Evolutionary conservation across 2,797 vertebrate genomes (phyloP), one percentile per base, ranked within the genome.

Genomic region (Threskiornis aethiopicus): DNA sequence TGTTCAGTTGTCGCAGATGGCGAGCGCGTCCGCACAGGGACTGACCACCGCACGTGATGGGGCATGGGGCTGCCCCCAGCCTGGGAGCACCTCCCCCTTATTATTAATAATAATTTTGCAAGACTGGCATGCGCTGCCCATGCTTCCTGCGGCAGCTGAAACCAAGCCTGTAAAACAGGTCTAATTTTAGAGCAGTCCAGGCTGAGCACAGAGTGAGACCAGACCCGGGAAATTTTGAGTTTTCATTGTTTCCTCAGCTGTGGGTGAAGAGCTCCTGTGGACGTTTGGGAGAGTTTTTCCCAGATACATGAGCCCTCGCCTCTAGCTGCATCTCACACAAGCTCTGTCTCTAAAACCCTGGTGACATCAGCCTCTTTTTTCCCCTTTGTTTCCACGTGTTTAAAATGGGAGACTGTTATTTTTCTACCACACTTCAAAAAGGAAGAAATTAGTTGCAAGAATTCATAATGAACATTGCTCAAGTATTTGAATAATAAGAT

Each of bases 191-290:
- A 96, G 57, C 86, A 92, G 71, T 17, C 8, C 0, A 7, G 64
- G 33, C 88, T 85, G 55, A 96, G 61, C 81, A 57, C 37, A 71
- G 77, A 80, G 55, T 67, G 90, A 95, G 88, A 92, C 41, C 67
- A 94, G 86, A 92, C 81, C 88, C 13, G 14, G 88, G 92, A 93
- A 96, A 90, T 92, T 82, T 82, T 67, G 84, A 94, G 84, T 87
- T 92, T 86, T 86, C 84, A 72, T 96, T 96, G 93, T 95, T 96
- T 95, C 96, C 76, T 96, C 92, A 96, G 94, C 95, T 97, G 89
- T 62, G 84, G 73, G 65, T 55, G 78, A 95, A 90, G 71, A 71
- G 78, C 90, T 93, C 75, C 35, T 52, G 37, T 87, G 87, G 75
- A 96, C 16, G 4, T 83, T 87, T 55, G 69, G n/a, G 55, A 90